Conservation (phyloP, 2,113 vertebrate species). For the Oryzias melastigma region DNA sequence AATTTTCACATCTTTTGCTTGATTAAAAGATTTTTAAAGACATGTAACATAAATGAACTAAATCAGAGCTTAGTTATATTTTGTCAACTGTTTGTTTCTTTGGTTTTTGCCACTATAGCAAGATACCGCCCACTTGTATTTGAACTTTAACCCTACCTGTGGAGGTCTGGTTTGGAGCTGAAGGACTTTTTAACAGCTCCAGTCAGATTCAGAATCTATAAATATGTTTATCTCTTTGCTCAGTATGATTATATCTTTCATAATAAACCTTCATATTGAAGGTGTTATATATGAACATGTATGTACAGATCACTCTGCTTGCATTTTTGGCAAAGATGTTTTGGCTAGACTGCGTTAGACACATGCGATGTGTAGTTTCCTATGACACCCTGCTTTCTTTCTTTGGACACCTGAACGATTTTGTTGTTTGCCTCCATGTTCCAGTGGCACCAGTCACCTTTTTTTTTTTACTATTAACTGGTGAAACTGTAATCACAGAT, state of each 20-base stretch:
- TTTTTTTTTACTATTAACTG: slow-evolving; percentile 19
- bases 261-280: slow-evolving; percentile 87
- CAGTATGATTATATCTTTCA: slow-evolving; percentile 78
- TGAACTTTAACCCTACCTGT: slow-evolving; percentile 77
- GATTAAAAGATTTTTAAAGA: slow-evolving; percentile 39
- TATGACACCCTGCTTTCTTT: slow-evolving; percentile 37
- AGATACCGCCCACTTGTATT: slow-evolving; percentile 60
- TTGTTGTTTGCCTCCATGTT: slow-evolving; percentile 26
- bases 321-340: slow-evolving; percentile 78
- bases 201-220: slow-evolving; percentile 66
- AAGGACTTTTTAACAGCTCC: slow-evolving; percentile 62
- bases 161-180: slow-evolving; percentile 55
- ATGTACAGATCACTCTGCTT: slow-evolving; percentile 79
- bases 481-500: slow-evolving; percentile 41
- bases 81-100: slow-evolving; percentile 44
- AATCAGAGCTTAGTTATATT: slow-evolving; percentile 56
- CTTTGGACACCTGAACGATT: slow-evolving; percentile 24
- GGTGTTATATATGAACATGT: slow-evolving; percentile 76
- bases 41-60: slow-evolving; percentile 44
- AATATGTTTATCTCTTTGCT: slow-evolving; percentile 78
- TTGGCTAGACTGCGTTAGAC: slow-evolving; percentile 62
- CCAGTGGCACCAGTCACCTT: slow-evolving; percentile 36
- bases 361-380: slow-evolving; percentile 56
- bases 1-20: slow-evolving; percentile 45
- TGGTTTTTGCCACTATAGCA: slow-evolving; percentile 56